Percentiles rank a stretch among this genome's conserved stretches.
phyloP scores from a whole-genome alignment of 64 coral and sea anemone genomes.

The Platygyra sinensis region DNA sequence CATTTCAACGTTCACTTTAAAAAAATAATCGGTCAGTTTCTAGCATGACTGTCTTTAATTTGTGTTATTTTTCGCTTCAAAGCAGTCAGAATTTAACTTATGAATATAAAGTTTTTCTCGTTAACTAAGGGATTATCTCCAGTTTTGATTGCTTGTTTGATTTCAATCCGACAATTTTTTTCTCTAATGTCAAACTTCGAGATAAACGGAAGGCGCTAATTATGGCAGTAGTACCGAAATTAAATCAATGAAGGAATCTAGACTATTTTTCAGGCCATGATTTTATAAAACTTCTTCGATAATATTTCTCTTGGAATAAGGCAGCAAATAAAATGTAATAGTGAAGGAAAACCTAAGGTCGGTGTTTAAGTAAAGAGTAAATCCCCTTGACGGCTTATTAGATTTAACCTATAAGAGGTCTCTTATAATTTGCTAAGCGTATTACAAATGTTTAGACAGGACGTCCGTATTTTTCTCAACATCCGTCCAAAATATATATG shows the following conservation, averaged over 20 bases:
- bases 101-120: not conserved
- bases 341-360: not conserved
- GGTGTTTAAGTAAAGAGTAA: not conserved
- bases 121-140: conserved; percentile 1
- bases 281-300: not conserved
- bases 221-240: not conserved
- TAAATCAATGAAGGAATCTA: not conserved
- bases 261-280: not conserved
- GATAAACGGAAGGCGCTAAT: not conserved
- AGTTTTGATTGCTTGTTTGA: not conserved
- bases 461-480: conserved; percentile 8
- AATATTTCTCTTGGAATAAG: not conserved
- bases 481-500: conserved; percentile 11
- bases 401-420: not conserved
- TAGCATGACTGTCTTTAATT: not conserved
- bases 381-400: not conserved
- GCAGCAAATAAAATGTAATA: not conserved
- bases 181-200: not conserved
- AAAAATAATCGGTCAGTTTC: too few species aligned
- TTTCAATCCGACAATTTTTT: conserved; percentile 13
- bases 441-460: conserved; percentile 19
- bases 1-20: too few species aligned
- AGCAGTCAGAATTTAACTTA: not conserved
- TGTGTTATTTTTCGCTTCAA: not conserved
- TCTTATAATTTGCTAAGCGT: not conserved